Percentiles rank a stretch among this genome's conserved stretches.
These are phyloP conservation scores for Drosophila aff. DNA, from an alignment of 1,140 invertebrate genomes.

Conservation along the genomic window DNA sequence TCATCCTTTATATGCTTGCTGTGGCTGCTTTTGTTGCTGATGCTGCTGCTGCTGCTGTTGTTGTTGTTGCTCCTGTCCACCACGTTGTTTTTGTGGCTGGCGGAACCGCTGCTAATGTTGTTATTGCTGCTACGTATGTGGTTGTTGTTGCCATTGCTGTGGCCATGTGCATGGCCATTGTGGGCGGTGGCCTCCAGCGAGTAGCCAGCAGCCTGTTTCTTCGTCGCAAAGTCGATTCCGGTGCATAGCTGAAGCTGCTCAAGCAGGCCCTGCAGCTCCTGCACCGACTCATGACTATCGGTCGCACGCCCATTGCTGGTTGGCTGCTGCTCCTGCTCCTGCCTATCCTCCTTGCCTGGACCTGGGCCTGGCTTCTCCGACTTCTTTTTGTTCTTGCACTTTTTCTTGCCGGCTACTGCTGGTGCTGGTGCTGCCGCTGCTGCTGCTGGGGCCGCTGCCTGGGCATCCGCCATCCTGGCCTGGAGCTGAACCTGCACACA, in stretches of 20 bases:
- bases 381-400: constrained; percentile 70
- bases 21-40: constrained; percentile 24
- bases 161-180: constrained; percentile 62
- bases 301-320: constrained; percentile 51
- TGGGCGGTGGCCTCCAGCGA: constrained; percentile 3
- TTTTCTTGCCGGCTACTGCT: constrained; percentile 53
- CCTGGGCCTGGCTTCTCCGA: constrained; percentile 29
- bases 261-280: constrained; percentile 45
- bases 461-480: constrained; percentile 65
- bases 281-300: not conserved
- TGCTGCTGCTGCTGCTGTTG: constrained; percentile 27
- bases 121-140: constrained; percentile 62
- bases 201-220: not conserved
- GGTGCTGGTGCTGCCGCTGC: constrained; percentile 21
- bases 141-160: constrained; percentile 62
- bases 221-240: constrained; percentile 27
- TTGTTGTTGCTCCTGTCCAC: constrained; percentile 36
- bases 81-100: constrained; percentile 35
- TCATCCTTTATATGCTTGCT: constrained; percentile 1
- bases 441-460: constrained; percentile 50
- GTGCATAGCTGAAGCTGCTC: constrained; percentile 64
- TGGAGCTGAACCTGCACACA: constrained; percentile 5
- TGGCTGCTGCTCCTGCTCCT: constrained; percentile 11
- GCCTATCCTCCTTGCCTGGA: constrained; percentile 22
- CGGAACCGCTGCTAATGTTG: constrained; percentile 31